Evolutionary conservation across 2,113 vertebrate species (phyloP).

Genomic region (Nothobranchius kuhntae): DNA sequence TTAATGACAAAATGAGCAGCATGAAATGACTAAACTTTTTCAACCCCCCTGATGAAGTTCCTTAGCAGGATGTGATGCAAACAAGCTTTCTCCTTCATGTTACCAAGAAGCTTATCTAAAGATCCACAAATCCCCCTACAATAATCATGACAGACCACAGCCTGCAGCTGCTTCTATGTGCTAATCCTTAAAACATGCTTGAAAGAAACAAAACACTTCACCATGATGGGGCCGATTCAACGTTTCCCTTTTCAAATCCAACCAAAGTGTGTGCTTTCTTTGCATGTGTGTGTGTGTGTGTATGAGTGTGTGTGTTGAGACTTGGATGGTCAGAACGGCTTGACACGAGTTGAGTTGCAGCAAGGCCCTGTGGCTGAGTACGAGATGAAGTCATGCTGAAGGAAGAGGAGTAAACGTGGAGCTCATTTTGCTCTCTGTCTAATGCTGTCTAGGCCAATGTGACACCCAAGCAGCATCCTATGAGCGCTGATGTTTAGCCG

Average conservation of each 20-base stretch:
- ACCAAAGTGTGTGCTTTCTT: slow-evolving; percentile 4
- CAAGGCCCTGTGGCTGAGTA: slow-evolving; percentile 47
- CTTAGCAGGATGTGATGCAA: slow-evolving; percentile 45
- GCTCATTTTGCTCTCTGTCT: slow-evolving; percentile 61
- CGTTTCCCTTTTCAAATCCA: slow-evolving; percentile 63
- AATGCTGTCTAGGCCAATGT: slow-evolving; percentile 51
- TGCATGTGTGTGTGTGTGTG: slow-evolving; percentile 17
- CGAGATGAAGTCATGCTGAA: slow-evolving; percentile 68
- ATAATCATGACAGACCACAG: slow-evolving; percentile 63
- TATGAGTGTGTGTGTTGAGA: slow-evolving; percentile 13
- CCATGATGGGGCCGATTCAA: slow-evolving; percentile 59
- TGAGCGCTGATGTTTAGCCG: slow-evolving; percentile 70
- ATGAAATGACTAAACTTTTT: slow-evolving; percentile 64
- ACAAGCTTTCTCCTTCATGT: slow-evolving; percentile 51
- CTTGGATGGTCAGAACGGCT: slow-evolving; percentile 40
- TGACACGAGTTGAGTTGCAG: slow-evolving; percentile 58
- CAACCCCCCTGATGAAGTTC: slow-evolving; percentile 46
- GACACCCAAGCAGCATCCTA: slow-evolving; percentile 72
- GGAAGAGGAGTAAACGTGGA: slow-evolving; percentile 64
- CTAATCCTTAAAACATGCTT: slow-evolving; percentile 71
- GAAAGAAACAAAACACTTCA: slow-evolving; percentile 68
- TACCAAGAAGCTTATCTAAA: slow-evolving; percentile 58
- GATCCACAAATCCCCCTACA: slow-evolving; percentile 70
- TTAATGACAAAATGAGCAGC: slow-evolving; percentile 64
- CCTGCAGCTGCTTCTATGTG: slow-evolving; percentile 72